Evolutionary conservation across 2,113 vertebrate genomes (phyloP).

Genomic region (Pandion haliaetus): DNA sequence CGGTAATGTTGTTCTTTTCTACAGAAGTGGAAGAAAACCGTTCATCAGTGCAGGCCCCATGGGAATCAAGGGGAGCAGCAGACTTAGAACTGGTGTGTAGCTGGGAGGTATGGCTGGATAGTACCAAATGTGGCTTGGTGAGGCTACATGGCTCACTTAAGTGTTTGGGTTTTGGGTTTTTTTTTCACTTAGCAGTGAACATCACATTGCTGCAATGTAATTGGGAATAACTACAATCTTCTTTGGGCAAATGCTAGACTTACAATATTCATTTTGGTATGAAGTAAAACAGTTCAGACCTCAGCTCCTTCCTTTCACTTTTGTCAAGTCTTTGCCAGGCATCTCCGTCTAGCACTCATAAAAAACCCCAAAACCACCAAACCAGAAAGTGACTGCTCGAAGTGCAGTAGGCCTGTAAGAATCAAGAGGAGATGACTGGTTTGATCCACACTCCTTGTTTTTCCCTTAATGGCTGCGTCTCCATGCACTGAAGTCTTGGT

Average conservation of each 20-base stretch:
- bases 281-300: not conserved
- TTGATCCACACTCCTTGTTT: not conserved
- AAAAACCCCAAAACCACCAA: not conserved
- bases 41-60: not conserved
- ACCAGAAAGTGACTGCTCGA: not conserved
- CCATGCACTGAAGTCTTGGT: not conserved
- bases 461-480: not conserved
- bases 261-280: not conserved
- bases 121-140: not conserved
- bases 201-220: not conserved
- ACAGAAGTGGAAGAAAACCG: not conserved
- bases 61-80: not conserved
- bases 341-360: not conserved
- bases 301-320: not conserved
- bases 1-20: not conserved
- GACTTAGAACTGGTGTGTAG: too few species aligned
- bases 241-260: not conserved
- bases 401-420: not conserved
- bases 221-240: not conserved
- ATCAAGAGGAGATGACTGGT: not conserved
- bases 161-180: too few species aligned
- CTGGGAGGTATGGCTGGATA: rapidly evolving
- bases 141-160: not conserved
- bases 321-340: not conserved
- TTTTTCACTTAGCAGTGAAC: not conserved